Evolutionary conservation across 2,888 invertebrate genomes (phyloP), one percentile per base, ranked within the genome.

Genomic region (Tinea pellionella): DNA sequence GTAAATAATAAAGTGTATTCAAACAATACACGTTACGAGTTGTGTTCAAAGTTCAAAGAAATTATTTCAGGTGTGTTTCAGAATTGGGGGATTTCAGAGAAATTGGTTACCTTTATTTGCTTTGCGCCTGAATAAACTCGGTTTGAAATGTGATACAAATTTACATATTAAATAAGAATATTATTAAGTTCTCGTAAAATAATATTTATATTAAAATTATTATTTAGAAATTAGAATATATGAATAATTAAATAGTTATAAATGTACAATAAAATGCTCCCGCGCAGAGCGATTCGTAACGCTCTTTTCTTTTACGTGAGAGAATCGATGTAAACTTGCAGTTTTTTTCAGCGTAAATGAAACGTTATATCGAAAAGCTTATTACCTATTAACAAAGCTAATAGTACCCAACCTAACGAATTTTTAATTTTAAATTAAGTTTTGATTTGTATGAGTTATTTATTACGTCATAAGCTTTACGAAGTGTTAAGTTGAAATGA

Each of bases 401-500:
- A 9, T 37, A 37, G n/a, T n/a, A 37, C 2, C 9, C 37, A 37
- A 37, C 9, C 9, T 37, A 9, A 37, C 37, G 37, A 9, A n/a
- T 12, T n/a, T 37, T 9, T 12, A 37, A 30, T 30, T 30, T 30
- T 30, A 9, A 12, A 9, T 37, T 12, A 9, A 6, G 4, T 2
- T 37, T 37, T 37, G 3, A 37, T 37, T 37, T 37, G 9, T 37
- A 6, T 37, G 9, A 2, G 37, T 37, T 37, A 37, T 37, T 37
- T 37, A 47, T 47, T 47, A 47, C 55, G 66, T 63, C 66, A 66
- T 75, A 70, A 77, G 74, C 66, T 76, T 73, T 69, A 69, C 63
- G 63, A 63, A 64, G 67, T 68, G 67, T 67, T 68, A 66, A 70
- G 66, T 65, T 64, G 63, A 67, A 69, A 73, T 68, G 69, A 70